Evolutionary conservation across 2,113 vertebrate genomes (phyloP), one percentile per base, ranked within the genome.

Genomic region (Oncorhynchus kisutch): DNA sequence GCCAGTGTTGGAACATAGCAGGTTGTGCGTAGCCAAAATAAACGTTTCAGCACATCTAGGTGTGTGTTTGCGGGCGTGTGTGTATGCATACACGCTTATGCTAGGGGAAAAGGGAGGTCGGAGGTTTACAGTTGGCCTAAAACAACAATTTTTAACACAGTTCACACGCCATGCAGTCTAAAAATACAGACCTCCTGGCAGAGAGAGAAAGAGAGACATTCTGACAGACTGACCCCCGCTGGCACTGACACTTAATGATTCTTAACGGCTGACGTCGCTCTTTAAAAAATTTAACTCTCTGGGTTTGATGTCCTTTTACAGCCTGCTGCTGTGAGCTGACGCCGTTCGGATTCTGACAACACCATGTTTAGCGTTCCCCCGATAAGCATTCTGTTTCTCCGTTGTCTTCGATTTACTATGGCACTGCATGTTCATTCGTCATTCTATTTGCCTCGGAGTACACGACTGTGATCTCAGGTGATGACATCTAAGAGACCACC

Each of bases 291-390:
- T 18, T 24, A 60, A 29, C 62, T 31, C 75, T 18, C 51, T 18
- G 51, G 51, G 77, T 59, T 66, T 1, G 69, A 5, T 80, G 24
- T 77, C 88, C 88, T 83, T 88, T 85, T 88, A 81, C 81, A 84
- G 86, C 48, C 48, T 0, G 29, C 54, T 0, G 18, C 75, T 34
- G 74, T 16, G 20, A 66, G 34, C 75, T 60, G 27, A 64, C 62
- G 0, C n/a, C 45, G 0, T 12, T 65, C 25, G 69, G 66, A 29
- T 0, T 54, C 16, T 16, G 68, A 70, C 31, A 70, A 48, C 68
- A 48, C 69, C 13, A 25, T 54, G 67, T 51, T 51, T 27, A 25
- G 69, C 24, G 16, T 34, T 67, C 5, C 3, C 20, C 20, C 5
- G 8, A 24, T 24, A 9, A 9, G 7, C 20, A 62, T 62, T 24